phyloP scores from a whole-genome alignment of 2,797 vertebrate species.

The Cuculus canorus region DNA sequence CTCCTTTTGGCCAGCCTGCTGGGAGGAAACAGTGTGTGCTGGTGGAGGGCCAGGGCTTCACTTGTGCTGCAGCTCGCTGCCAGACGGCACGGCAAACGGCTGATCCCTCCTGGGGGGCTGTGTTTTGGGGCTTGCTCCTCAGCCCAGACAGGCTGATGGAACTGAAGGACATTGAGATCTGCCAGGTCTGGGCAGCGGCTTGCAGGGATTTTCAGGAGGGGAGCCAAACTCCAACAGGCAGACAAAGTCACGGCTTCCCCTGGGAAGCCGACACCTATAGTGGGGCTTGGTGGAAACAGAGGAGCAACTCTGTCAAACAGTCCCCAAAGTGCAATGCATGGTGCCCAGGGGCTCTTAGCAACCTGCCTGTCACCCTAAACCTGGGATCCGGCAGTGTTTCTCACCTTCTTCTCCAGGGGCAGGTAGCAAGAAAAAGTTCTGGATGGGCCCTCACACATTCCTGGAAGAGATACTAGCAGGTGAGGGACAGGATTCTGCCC shows the following conservation, averaged over 20 bases:
- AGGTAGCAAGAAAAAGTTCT: background rate
- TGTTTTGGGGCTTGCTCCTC: background rate
- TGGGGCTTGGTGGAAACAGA: background rate
- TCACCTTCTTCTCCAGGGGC: background rate
- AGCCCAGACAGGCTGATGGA: background rate
- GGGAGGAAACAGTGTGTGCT: constrained; percentile 55
- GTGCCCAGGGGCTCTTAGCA: background rate
- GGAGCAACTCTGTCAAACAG: background rate
- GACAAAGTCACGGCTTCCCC: background rate
- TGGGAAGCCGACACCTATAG: background rate
- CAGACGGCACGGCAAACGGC: constrained; percentile 28
- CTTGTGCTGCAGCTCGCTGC: constrained; percentile 45
- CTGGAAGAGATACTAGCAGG: background rate
- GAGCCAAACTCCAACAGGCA: background rate
- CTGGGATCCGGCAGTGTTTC: background rate
- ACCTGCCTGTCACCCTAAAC: background rate
- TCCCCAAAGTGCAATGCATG: background rate
- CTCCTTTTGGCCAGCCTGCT: constrained; percentile 52
- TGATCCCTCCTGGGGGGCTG: background rate
- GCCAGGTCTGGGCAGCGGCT: constrained; percentile 33
- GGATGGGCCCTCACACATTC: background rate
- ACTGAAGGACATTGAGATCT: background rate
- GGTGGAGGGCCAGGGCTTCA: constrained; percentile 52
- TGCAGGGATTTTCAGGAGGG: background rate
- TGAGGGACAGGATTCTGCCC: too few species aligned